A percentile compares a stretch with the other conserved stretches of the same genome.
Conservation (phyloP, 2,888 invertebrate genomes). For the Epistrophe grossulariae region DNA sequence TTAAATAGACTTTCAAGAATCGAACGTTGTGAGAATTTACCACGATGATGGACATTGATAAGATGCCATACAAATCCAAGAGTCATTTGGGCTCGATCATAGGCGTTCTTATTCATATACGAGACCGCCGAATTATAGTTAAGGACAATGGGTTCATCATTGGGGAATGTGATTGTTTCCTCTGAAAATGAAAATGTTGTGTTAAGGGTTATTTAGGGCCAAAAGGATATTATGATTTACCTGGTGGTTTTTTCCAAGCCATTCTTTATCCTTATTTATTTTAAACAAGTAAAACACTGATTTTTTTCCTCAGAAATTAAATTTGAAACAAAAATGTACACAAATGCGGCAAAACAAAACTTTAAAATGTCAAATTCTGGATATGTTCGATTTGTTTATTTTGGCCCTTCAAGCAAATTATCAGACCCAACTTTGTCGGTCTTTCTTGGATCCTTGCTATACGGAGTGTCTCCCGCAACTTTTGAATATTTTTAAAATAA, state of each 20-base stretch:
- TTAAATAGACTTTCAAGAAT: constrained; percentile 79
- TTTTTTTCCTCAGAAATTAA: neutral
- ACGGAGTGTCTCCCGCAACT: too few species aligned
- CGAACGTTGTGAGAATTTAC: constrained; percentile 76
- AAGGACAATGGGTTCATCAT: constrained; percentile 78
- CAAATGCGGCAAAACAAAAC: neutral
- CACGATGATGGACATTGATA: constrained; percentile 79
- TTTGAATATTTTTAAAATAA: too few species aligned
- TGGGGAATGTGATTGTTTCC: constrained; percentile 77
- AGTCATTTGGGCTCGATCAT: constrained; percentile 78
- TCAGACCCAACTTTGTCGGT: too few species aligned
- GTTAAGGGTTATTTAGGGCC: neutral
- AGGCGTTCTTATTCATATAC: constrained; percentile 78
- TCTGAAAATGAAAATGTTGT: constrained; percentile 55
- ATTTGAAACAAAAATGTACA: neutral
- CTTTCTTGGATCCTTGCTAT: too few species aligned
- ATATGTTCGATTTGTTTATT: constrained; percentile 2
- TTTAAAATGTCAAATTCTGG: neutral
- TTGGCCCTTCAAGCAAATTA: too few species aligned
- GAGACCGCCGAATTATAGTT: constrained; percentile 76
- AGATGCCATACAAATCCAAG: constrained; percentile 80
- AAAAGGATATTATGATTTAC: neutral
- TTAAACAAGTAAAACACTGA: neutral
- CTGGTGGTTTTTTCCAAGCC: constrained; percentile 40
- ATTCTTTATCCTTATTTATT: constrained; percentile 16